phyloP scores from a whole-genome alignment of 2,113 vertebrate species.

The Rhinolophus ferrumequinum region DNA sequence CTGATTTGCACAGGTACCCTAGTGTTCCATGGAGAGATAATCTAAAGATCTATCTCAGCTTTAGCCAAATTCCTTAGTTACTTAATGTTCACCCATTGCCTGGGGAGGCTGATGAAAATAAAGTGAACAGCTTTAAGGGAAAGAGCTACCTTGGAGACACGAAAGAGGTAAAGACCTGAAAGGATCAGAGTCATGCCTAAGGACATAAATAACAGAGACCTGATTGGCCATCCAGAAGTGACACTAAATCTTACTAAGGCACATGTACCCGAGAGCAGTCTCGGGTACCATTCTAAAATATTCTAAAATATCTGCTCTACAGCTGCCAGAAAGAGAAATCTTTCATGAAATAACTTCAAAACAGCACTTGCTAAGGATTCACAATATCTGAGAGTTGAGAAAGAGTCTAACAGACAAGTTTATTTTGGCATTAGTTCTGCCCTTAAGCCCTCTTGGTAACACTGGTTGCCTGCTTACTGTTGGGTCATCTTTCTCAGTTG shows the following conservation, averaged over 20 bases:
- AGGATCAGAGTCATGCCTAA: not conserved
- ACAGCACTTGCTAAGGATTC: not conserved
- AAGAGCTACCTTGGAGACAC: not conserved
- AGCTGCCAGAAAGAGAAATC: not conserved
- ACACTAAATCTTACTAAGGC: not conserved
- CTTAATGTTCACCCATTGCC: not conserved
- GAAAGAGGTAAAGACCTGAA: not conserved
- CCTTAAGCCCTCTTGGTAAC: not conserved
- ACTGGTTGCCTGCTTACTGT: not conserved
- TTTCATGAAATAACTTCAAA: not conserved
- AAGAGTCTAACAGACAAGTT: not conserved
- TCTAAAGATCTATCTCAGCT: not conserved
- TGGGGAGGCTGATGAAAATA: not conserved
- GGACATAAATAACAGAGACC: not conserved
- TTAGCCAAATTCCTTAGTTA: not conserved
- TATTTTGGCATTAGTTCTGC: not conserved
- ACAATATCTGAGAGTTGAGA: not conserved
- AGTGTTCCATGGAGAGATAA: not conserved
- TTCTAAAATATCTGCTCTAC: not conserved
- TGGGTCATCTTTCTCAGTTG: not conserved
- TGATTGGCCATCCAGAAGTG: not conserved
- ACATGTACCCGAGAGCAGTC: not conserved
- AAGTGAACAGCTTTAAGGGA: not conserved
- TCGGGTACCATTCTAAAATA: no score
- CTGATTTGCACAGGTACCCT: not conserved